Percentiles rank a stretch among this genome's conserved stretches.
phyloP scores from a whole-genome alignment of 1,140 invertebrate genomes.

The Zaprionus tsacasi region DNA sequence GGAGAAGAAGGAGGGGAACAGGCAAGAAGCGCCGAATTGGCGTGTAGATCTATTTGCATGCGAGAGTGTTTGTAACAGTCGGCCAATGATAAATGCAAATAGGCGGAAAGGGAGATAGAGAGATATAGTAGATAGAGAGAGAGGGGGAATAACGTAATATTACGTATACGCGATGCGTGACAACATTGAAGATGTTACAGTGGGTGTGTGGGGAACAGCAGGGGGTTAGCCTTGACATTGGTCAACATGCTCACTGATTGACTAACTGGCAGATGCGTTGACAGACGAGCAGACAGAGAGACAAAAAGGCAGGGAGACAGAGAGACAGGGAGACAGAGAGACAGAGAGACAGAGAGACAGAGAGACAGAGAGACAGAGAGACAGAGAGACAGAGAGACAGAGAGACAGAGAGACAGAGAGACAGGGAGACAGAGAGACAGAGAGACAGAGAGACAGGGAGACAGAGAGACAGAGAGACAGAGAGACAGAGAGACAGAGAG shows the following conservation, averaged over 20 bases:
- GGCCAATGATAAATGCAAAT: slow-evolving; percentile 65
- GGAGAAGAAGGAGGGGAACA: not conserved
- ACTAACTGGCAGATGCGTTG: not conserved
- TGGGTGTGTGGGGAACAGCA: not conserved
- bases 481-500: too few species aligned
- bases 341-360: too few species aligned
- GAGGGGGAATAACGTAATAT: slow-evolving; percentile 11
- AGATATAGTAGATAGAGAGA: too few species aligned
- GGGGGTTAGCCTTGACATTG: slow-evolving; percentile 11
- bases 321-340: too few species aligned
- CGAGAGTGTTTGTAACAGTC: slow-evolving; percentile 54
- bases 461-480: too few species aligned
- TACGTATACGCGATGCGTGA: slow-evolving; percentile 24
- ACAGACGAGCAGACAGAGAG: slow-evolving; percentile 1
- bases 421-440: too few species aligned
- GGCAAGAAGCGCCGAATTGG: slow-evolving; percentile 7
- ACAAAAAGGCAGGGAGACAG: not conserved
- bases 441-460: too few species aligned
- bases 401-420: too few species aligned
- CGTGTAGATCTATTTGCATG: slow-evolving; percentile 69
- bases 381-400: too few species aligned
- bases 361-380: too few species aligned
- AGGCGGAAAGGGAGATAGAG: slow-evolving; percentile 9
- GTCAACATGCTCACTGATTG: slow-evolving; percentile 16
- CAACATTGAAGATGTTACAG: slow-evolving; percentile 4